A percentile compares a stretch with the other conserved stretches of the same genome.
Evolutionary conservation across 2,113 vertebrate genomes (phyloP).

Genomic region (Tiliqua scincoides): DNA sequence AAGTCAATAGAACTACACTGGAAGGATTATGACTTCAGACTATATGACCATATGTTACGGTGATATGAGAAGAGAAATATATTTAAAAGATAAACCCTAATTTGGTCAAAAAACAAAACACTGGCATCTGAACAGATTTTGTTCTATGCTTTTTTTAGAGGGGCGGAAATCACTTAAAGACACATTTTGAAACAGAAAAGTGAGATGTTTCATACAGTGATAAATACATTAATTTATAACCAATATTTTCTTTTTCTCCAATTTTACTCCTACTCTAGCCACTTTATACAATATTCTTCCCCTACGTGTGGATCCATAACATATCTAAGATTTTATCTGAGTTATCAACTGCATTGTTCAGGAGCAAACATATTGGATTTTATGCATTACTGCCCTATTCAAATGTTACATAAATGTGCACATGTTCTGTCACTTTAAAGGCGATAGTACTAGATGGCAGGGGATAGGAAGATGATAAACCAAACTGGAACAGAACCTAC

Average conservation of each 20-base stretch:
- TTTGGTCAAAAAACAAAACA: constrained; percentile 24
- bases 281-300: not conserved
- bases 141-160: constrained; percentile 13
- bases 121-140: constrained; percentile 64
- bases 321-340: not conserved
- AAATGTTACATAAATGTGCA: not conserved
- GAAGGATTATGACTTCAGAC: not conserved
- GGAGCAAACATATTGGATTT: not conserved
- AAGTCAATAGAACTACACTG: not conserved
- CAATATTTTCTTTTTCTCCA: constrained; percentile 12
- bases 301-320: not conserved
- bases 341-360: not conserved
- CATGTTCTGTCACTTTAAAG: not conserved
- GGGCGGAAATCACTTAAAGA: not conserved
- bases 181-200: not conserved
- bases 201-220: not conserved
- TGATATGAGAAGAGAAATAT: not conserved
- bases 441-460: not conserved
- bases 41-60: not conserved
- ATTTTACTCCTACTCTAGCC: not conserved
- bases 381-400: not conserved
- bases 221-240: not conserved
- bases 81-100: not conserved
- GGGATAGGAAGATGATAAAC: not conserved
- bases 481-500: not conserved